These are phyloP conservation scores for Anticlea derivata DNA, from an alignment of 2,888 invertebrate species.

Conservation along the genomic window DNA sequence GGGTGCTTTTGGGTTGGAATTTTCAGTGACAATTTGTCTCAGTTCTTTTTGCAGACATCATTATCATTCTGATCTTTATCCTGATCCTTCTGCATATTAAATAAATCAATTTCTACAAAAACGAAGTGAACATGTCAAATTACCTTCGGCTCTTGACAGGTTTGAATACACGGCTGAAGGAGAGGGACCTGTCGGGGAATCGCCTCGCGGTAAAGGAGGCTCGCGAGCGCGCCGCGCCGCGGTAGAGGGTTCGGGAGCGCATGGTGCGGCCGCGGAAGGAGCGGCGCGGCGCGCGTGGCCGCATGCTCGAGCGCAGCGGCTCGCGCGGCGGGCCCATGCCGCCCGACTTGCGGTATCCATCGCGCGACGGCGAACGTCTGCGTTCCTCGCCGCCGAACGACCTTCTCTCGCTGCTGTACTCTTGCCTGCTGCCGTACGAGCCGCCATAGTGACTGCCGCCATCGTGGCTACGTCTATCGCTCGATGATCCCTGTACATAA, in stretches of 20 bases:
- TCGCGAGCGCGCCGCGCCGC: constrained; percentile 82
- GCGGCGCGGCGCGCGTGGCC: constrained; percentile 82
- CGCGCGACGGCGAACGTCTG: constrained; percentile 80
- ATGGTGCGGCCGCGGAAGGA: constrained; percentile 80
- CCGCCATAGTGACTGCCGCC: constrained; percentile 82
- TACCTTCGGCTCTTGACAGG: constrained; percentile 80
- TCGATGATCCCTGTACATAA: constrained; percentile 82
- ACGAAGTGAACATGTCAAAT: constrained; percentile 57
- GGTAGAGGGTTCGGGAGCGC: constrained; percentile 80
- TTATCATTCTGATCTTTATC: constrained; percentile 6
- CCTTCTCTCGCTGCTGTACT: constrained; percentile 77
- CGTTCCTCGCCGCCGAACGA: constrained; percentile 81
- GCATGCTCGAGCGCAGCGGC: constrained; percentile 63
- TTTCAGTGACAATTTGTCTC: constrained; percentile 8
- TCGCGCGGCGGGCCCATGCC: constrained; percentile 79
- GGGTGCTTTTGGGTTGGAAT: background rate
- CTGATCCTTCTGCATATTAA: constrained; percentile 10
- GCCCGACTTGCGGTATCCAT: constrained; percentile 75
- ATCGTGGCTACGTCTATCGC: constrained; percentile 83
- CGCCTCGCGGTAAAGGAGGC: constrained; percentile 69
- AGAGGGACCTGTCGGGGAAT: constrained; percentile 69
- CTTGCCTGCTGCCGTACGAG: constrained; percentile 82
- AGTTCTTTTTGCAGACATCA: constrained; percentile 9
- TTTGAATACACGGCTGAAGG: constrained; percentile 74
- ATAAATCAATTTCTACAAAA: constrained; percentile 32